A percentile compares a stretch with the other conserved stretches of the same genome.
These are phyloP conservation scores for Melozone crissalis DNA, from an alignment of 2,113 vertebrate genomes.

Conservation along the genomic window DNA sequence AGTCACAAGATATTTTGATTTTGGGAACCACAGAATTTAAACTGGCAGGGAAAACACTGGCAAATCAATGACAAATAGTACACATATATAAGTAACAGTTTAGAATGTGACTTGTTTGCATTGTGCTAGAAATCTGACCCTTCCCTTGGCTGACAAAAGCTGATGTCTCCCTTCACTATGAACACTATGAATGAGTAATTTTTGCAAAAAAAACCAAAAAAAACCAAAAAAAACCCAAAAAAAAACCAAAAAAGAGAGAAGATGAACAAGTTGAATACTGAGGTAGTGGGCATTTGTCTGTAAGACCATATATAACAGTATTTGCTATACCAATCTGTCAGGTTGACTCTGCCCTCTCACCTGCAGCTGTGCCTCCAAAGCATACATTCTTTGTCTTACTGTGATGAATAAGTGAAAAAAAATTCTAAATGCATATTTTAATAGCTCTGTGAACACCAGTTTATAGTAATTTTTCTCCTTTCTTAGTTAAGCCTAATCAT, in stretches of 20 bases:
- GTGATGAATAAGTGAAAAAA: background rate
- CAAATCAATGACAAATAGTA: background rate
- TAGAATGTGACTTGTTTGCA: background rate
- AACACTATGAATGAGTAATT: background rate
- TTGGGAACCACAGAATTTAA: background rate
- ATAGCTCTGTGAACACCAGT: background rate
- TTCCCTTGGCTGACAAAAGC: background rate
- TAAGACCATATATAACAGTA: background rate
- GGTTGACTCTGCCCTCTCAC: background rate
- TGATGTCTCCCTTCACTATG: background rate
- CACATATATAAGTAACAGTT: background rate
- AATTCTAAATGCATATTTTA: background rate
- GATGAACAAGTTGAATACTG: background rate
- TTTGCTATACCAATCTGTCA: background rate
- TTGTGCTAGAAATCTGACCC: background rate
- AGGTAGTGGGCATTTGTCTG: background rate
- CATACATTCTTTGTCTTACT: background rate
- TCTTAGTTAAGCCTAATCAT: conserved; percentile 16
- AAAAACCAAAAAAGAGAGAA: too few relatives aligned
- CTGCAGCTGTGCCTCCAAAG: background rate
- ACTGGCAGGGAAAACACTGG: background rate
- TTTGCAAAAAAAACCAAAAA: background rate
- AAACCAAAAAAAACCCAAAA: background rate
- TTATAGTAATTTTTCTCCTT: background rate
- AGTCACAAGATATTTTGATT: background rate